Base-by-base conservation (phyloP, 1,140 invertebrate genomes). In the Vanessa tameamea region DNA sequence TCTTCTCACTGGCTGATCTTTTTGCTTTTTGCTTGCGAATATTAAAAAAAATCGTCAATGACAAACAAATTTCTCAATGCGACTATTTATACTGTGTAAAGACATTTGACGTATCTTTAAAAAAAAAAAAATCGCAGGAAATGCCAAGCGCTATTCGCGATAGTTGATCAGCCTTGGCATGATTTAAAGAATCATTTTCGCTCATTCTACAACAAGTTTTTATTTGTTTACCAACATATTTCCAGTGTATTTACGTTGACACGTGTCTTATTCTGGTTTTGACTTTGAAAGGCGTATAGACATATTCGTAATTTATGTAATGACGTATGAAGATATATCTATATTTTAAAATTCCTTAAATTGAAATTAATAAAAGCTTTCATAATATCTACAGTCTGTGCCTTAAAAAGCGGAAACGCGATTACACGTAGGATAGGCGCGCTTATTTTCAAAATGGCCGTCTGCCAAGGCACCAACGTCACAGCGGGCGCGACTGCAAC, bases 381-480 rank as follows among this genome's bases (percentile, higher is more conserved):
- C 13, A 57, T 57, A 12, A 20, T 59, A 26, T 59, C 20, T 57
- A 26, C 0, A 23, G 68, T 11, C 65, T 20, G 63, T 20, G 20
- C 37, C 37, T 31, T 43, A 31, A 11, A 67, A 43, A 79, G 69
- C 75, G 78, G 78, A 79, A 79, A 72, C 48, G 65, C 69, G 68
- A 74, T 61, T 68, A 73, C 71, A 48, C 48, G 61, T 61, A 69
- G 47, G 64, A 69, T 75, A 72, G 64, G 65, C 78, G 79, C 64
- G 78, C 77, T 82, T 87, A 86, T 88, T 87, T 88, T 81, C 72
- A 86, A 84, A 68, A 84, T 88, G 85, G 87, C 84, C 20, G 73
- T 73, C 47, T 81, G 87, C 87, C 87, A 88, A 81, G 59, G 61
- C 47, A 55, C 59, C 51, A 61, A 84, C 85, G 85, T 84, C 81